These are phyloP conservation scores for Ochropacha duplaris DNA, from an alignment of 2,888 invertebrate genomes.

Conservation along the genomic window DNA sequence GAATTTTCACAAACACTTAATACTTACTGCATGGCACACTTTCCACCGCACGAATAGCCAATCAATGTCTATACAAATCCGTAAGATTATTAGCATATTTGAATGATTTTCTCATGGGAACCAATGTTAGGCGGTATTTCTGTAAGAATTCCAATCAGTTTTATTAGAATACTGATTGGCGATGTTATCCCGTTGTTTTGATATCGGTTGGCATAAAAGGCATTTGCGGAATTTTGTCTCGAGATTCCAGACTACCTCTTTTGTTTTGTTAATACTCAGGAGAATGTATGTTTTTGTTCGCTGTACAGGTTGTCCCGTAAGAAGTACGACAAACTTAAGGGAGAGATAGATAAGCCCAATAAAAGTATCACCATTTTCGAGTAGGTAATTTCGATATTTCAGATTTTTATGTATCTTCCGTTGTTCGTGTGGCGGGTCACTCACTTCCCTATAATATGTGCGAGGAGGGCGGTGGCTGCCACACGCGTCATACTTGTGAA, in stretches of 20 bases:
- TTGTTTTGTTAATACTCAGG: slow-evolving; percentile 1
- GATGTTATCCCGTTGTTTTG: slow-evolving; percentile 8
- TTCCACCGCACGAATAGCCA: background rate
- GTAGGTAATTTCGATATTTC: no score
- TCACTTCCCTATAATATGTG: no score
- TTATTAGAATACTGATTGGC: slow-evolving; percentile 20
- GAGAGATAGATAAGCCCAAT: no score
- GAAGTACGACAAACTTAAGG: no score
- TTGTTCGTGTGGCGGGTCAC: no score
- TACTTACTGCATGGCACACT: background rate
- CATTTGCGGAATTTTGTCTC: slow-evolving; percentile 27
- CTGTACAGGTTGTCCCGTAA: no score
- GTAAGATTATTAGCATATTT: slow-evolving; percentile 30
- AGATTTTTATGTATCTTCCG: no score
- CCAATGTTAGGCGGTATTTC: slow-evolving; percentile 12
- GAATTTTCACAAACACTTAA: background rate
- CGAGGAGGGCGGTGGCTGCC: no score
- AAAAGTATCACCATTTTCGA: no score
- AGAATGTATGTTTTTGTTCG: no score
- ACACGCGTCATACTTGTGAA: no score
- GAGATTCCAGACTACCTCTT: slow-evolving; percentile 13
- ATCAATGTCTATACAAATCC: slow-evolving; percentile 7
- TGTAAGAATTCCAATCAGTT: slow-evolving; percentile 36
- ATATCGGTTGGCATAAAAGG: background rate
- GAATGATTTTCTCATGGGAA: slow-evolving; percentile 50